These are phyloP conservation scores for Eudyptes chrysolophus DNA, from an alignment of 2,113 vertebrate genomes.

Conservation along the genomic window DNA sequence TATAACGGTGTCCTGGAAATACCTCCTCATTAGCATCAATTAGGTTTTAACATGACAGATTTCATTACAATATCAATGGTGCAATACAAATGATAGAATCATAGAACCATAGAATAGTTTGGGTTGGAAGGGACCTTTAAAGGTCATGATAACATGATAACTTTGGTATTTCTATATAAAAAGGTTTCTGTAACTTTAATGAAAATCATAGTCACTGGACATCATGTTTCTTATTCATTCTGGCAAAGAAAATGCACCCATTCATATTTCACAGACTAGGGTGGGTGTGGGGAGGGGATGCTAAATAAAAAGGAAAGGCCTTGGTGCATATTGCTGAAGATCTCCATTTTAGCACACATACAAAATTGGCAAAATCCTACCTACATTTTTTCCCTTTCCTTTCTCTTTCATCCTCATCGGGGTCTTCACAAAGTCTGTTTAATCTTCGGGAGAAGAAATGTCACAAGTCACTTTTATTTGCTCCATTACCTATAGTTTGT, in stretches of 20 bases:
- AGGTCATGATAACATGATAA: background rate
- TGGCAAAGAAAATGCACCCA: background rate
- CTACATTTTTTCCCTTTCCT: background rate
- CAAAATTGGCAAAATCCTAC: background rate
- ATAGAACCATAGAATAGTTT: too few species aligned
- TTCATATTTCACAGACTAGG: background rate
- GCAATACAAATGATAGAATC: background rate
- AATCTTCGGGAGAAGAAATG: background rate
- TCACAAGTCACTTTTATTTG: background rate
- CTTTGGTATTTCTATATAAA: background rate
- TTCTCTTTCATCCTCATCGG: background rate
- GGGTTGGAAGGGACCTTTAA: too few species aligned
- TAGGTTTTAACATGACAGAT: background rate
- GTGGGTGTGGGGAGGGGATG: rapidly evolving
- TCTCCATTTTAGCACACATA: background rate
- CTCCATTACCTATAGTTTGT: background rate
- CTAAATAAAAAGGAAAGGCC: background rate
- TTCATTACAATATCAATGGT: background rate
- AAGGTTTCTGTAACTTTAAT: background rate
- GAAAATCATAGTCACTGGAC: background rate
- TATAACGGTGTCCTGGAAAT: background rate
- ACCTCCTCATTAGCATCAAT: background rate
- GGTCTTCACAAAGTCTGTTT: background rate
- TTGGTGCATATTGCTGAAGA: background rate
- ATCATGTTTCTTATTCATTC: background rate